Evolutionary conservation across 2,113 vertebrate genomes (phyloP), one percentile per base, ranked within the genome.

Genomic region (Corythaixoides concolor): DNA sequence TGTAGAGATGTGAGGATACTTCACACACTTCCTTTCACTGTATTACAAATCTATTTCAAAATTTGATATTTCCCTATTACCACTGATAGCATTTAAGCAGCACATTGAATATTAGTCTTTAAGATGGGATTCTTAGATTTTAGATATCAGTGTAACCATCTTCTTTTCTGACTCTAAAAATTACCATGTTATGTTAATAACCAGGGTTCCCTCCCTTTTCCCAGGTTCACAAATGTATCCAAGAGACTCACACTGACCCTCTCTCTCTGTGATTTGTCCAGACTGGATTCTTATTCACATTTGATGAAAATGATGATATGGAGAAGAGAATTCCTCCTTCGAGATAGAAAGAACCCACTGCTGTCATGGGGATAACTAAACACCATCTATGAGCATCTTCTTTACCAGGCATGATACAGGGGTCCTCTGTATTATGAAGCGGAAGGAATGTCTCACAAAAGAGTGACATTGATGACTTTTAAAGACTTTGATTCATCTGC

Each of bases 231-330:
- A 64, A 8, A 63, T 30, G 11, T 35, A 26, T 80, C 26, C 39
- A 72, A 35, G 26, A 86, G 9, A 47, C 21, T 12, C 2, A 1
- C 37, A 45, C 4, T 4, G 3, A 8, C 2, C 8, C 2, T 5
- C 9, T 23, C 5, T 56, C 28, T n/a, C 39, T 2, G 0, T 76
- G 49, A 32, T 62, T 85, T 85, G 27, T 63, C 35, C 39, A 55
- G 24, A 8, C 26, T 52, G 39, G 17, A 22, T 68, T 67, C 64
- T 75, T 75, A 13, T 72, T 75, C 37, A 60, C 4, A 6, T 68
- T 10, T 26, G 9, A n/a, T 58, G 20, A 88, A 32, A 6, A 15
- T 20, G 64, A 55, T 4, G 5, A 2, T 50, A 64, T 56, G 58
- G 19, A 82, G 47, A 49, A 58, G 10, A 11, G 6, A 87, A 69